phyloP scores from a whole-genome alignment of 2,888 invertebrate species.

The Didymodactylos carnosus region DNA sequence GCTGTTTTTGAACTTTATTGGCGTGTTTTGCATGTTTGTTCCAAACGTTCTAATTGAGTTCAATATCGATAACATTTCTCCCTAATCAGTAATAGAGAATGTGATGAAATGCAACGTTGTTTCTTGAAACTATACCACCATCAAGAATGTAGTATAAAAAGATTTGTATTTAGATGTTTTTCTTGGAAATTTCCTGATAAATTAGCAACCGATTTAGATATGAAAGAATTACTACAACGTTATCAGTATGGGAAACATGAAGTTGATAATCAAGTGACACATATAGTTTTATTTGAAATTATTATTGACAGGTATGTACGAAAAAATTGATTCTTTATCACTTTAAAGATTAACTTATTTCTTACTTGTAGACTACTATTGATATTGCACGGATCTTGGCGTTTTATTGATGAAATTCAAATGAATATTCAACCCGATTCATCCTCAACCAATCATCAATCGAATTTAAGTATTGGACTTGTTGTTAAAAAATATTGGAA shows the following conservation, averaged over 20 bases:
- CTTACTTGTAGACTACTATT: neutral
- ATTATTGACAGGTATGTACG: constrained; percentile 32
- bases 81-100: no score
- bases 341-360: neutral
- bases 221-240: constrained; percentile 27
- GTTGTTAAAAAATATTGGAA: constrained; percentile 29
- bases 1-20: no score
- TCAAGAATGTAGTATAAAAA: neutral
- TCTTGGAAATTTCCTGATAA: constrained; percentile 36
- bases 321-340: neutral
- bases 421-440: neutral
- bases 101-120: no score
- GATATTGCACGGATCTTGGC: neutral
- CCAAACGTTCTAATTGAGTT: no score
- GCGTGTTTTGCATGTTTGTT: no score
- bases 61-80: no score
- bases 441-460: neutral
- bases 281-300: constrained; percentile 32
- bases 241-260: constrained; percentile 23
- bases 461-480: constrained; percentile 19
- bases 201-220: constrained; percentile 25
- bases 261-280: constrained; percentile 30
- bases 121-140: neutral
- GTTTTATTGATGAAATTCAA: neutral
- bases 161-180: constrained; percentile 16